Base-by-base conservation (phyloP, 1,140 invertebrate genomes). In the Drosophila repletoides region DNA sequence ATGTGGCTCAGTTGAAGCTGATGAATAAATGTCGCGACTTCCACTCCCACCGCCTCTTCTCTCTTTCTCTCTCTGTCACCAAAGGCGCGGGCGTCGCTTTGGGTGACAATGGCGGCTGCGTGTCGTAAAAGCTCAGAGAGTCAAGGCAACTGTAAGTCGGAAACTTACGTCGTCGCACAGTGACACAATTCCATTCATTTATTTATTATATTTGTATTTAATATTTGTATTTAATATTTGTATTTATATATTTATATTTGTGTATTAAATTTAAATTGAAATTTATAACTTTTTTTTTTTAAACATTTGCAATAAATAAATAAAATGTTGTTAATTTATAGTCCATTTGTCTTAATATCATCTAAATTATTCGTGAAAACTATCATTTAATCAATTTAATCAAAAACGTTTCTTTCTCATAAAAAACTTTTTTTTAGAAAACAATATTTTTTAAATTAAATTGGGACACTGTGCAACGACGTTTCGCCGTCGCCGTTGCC, bases 11-110 rank as follows among this genome's bases (percentile, higher is more conserved):
- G 33, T 59, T 45, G 31, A 15, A 17, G 49, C 36, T 81, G 68
- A 76, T 72, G 72, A 68, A 76, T 64, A 81, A 68, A 60, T 31
- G 53, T 76, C 68, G 46, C 36, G 36, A 24, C 69, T 17, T 41
- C 21, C 49, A 58, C 52, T 53, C 41, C 45, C 40, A 48, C 26
- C 36, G 10, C 6, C 15, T 21, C 22, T 10, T 29, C 0, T 3
- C 14, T 21, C 51, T 38, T 17, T n/a, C 21, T 24, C 12, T 24
- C 10, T 10, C 21, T 28, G 9, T 6, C 9, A 2, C 36, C 58
- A 61, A 65, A 49, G 53, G 63, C 55, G 63, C 55, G 58, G 65
- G 58, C 58, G 49, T 46, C 48, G 41, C 36, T 55, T 49, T 64
- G 66, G 66, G 66, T 69, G 66, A 64, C 59, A 69, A 69, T 55